These are phyloP conservation scores for Betta splendens DNA, from an alignment of 2,797 vertebrate genomes.

Conservation along the genomic window DNA sequence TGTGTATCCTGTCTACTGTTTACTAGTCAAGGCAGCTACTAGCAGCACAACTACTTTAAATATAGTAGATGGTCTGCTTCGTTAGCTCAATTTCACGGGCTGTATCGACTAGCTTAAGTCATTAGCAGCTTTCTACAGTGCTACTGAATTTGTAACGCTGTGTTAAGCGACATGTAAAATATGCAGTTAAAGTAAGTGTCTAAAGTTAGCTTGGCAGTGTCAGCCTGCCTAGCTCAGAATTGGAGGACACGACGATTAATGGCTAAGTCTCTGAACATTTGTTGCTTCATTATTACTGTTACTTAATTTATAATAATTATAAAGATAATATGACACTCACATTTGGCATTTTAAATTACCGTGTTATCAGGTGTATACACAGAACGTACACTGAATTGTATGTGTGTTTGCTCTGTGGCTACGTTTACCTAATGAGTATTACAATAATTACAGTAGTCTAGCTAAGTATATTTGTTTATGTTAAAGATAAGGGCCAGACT, in stretches of 20 bases:
- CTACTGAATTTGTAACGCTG: neutral
- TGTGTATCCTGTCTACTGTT: neutral
- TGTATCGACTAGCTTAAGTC: neutral
- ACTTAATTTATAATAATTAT: neutral
- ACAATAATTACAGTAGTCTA: neutral
- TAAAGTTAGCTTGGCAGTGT: neutral
- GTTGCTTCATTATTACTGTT: constrained; percentile 13
- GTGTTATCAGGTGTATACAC: constrained; percentile 2
- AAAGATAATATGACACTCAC: neutral
- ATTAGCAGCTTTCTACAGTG: neutral
- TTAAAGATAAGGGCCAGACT: neutral
- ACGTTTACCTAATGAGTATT: constrained; percentile 26
- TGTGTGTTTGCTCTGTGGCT: constrained; percentile 13
- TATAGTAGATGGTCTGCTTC: neutral
- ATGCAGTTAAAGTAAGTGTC: neutral
- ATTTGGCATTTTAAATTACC: neutral
- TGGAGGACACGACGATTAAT: constrained; percentile 1
- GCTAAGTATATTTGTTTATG: neutral
- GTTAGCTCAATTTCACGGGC: neutral
- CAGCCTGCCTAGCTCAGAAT: neutral
- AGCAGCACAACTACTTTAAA: neutral
- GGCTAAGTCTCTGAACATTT: neutral
- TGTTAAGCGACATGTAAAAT: neutral
- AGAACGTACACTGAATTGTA: constrained; percentile 19
- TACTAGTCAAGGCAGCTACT: neutral